Evolutionary conservation across 35 echinoderm and acorn worm species (phyloP), one percentile per base, ranked within the genome.

Genomic region (Lytechinus variegatus): DNA sequence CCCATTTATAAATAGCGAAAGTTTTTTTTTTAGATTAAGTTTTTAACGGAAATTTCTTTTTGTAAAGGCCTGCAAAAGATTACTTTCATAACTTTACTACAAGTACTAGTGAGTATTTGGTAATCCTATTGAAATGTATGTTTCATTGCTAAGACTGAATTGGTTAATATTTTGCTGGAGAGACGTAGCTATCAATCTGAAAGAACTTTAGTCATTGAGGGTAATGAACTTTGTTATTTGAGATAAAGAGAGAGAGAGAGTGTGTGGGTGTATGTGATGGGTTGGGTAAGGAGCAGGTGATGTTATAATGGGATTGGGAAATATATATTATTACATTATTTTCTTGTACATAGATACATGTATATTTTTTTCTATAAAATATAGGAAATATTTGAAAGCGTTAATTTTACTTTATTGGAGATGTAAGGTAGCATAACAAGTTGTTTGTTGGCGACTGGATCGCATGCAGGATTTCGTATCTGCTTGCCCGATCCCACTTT

Each of bases 291-390:
- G n/a, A 10, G 52, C 16, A 51, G 88, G 52, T 28, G 27, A 52
- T n/a, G 10, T 44, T 21, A 16, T 28, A 24, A 90, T 90, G 88
- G 52, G 66, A 90, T 52, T 52, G 88, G 16, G 10, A 90, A 19
- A 52, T 52, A 90, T 52, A 90, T 90, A 33, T 90, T 79, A 79
- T 13, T 6, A 90, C 24, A 12, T 90, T 90, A 90, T 90, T 90
- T 90, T 90, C 88, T 29, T 90, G 52, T 14, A 51, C 52, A 21
- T 21, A 21, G 33, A 33, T 90, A 90, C 16, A 90, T 44, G 52
- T 90, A 90, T 90, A 90, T 90, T 52, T 90, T 44, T 90, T 90
- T 90, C 28, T 52, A 54, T 21, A 90, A 90, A 54, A 79, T 24
- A 79, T 6, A 90, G 28, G 88, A 90, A 44, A 44, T 44, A 44